Evolutionary conservation across 2,797 vertebrate genomes (phyloP), one percentile per base, ranked within the genome.

Genomic region (Salarias fasciatus): DNA sequence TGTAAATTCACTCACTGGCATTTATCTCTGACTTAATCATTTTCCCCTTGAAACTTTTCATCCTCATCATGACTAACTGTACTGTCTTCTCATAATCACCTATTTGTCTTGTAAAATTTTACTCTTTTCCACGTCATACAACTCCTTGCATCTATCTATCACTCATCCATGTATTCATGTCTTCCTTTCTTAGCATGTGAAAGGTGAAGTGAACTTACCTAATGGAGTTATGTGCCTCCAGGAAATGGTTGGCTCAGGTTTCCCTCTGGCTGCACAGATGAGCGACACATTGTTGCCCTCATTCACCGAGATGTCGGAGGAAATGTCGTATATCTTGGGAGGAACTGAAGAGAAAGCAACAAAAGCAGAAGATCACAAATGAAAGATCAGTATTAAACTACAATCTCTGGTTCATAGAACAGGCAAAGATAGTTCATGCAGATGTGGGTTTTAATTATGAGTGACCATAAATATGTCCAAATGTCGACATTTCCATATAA

Each of bases 141-240:
- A 2, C 51, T 67, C 38, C 14, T 54, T 79, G 69, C 55, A 70
- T 69, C 63, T 46, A 53, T 52, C 47, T 56, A 51, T 69, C 44
- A 52, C 54, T 45, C 59, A 53, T 69, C 59, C 36, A 38, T 38
- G 7, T 38, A 38, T 2, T 11, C 11, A 38, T 11, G 1, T 36
- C 52, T 29, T 56, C 69, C 31, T 70, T 82, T 73, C 82, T 87
- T 81, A 77, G 63, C 55, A 72, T 68, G 64, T 66, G 69, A 74
- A 55, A 72, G 72, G 80, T 82, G 64, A 72, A 62, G 72, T 88
- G 69, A 86, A 79, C 92, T 92, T 91, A 97, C 97, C 97, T 69
- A 95, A 96, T 31, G 97, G 97, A 72, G 96, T 96, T 93, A 98
- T 98, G 84, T 98, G 97, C 88, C 95, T 94, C 97, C 97, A 99